Evolutionary conservation across 2,113 vertebrate genomes (phyloP).

Genomic region (Otolemur garnettii): DNA sequence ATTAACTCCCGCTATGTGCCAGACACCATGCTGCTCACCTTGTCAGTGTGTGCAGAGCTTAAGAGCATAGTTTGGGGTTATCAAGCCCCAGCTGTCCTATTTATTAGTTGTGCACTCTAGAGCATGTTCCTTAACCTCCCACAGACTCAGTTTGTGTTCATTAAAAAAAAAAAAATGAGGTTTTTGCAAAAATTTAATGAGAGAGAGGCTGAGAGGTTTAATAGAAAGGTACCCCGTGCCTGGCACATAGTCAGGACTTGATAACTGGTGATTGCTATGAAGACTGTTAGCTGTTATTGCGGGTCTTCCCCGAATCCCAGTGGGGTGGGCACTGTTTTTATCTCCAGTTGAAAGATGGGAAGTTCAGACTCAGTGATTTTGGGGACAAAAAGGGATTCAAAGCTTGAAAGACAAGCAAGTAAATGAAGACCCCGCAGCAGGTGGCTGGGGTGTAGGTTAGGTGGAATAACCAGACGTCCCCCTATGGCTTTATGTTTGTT

Average conservation of each 20-base stretch:
- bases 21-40: background rate
- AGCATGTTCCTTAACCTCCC: background rate
- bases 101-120: background rate
- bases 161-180: background rate
- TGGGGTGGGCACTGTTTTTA: background rate
- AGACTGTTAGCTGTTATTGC: background rate
- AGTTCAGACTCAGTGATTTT: background rate
- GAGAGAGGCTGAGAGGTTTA: background rate
- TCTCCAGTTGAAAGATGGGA: background rate
- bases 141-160: background rate
- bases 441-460: background rate
- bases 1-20: background rate
- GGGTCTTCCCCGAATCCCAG: background rate
- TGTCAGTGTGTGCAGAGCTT: background rate
- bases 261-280: background rate
- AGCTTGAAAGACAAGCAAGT: background rate
- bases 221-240: background rate
- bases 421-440: background rate
- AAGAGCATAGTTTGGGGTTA: background rate
- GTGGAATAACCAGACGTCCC: background rate
- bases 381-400: background rate
- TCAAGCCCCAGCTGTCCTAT: background rate
- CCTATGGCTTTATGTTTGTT: background rate
- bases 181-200: slow-evolving; percentile 28
- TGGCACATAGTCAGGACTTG: background rate